phyloP scores from a whole-genome alignment of 2,113 vertebrate species.

The Campylomormyrus numenius region DNA sequence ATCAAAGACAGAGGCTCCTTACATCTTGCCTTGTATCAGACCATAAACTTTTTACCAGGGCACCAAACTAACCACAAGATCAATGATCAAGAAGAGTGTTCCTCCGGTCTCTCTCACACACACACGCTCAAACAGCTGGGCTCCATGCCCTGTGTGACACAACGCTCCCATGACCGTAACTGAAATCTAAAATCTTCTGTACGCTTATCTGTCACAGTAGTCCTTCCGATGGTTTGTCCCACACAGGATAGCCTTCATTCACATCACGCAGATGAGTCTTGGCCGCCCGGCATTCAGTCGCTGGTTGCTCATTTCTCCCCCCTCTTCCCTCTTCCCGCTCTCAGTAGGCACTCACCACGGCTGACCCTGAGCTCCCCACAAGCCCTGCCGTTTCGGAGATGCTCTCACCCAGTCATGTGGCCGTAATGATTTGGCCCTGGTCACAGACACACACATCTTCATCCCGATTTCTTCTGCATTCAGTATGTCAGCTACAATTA shows the following conservation, averaged over 20 bases:
- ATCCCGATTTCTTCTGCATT: not conserved
- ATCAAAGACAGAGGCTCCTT: not conserved
- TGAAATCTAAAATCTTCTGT: not conserved
- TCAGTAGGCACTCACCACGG: not conserved
- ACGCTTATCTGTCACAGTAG: not conserved
- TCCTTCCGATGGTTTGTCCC: not conserved
- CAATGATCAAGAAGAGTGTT: not conserved
- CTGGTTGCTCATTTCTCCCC: not conserved
- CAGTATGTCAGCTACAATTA: not conserved
- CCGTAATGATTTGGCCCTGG: not conserved
- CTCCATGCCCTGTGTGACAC: not conserved
- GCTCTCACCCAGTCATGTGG: not conserved
- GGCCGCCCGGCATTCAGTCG: not conserved
- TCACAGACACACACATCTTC: not conserved
- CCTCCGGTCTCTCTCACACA: not conserved
- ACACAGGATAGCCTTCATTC: not conserved
- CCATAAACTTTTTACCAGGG: not conserved
- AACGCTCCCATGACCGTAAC: not conserved
- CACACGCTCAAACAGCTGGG: not conserved
- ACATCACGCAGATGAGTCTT: not conserved
- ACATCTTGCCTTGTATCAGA: not conserved
- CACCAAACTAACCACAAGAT: not conserved
- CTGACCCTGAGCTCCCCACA: not conserved
- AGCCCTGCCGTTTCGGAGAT: not conserved
- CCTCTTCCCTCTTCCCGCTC: not conserved